These are phyloP conservation scores for Chloroclystis v-ata DNA, from an alignment of 2,888 invertebrate genomes.

Conservation along the genomic window DNA sequence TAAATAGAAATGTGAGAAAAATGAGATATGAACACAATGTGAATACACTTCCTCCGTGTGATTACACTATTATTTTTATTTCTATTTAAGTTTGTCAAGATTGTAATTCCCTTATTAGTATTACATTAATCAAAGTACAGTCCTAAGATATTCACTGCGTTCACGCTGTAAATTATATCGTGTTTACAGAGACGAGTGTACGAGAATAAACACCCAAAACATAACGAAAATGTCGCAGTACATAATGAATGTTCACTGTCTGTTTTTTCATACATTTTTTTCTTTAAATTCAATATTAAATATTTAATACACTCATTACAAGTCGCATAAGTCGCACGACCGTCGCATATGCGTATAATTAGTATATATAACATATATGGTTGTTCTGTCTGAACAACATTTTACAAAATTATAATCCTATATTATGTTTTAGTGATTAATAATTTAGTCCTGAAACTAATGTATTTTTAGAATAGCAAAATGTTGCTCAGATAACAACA, in stretches of 20 bases:
- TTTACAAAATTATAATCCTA: neutral
- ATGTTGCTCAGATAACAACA: neutral
- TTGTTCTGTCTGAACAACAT: neutral
- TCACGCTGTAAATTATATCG: slow-evolving; percentile 51
- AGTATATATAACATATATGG: slow-evolving; percentile 40
- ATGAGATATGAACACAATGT: too few species aligned
- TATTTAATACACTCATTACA: slow-evolving; percentile 55
- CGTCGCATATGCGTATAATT: slow-evolving; percentile 33
- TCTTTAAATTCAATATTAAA: slow-evolving; percentile 44
- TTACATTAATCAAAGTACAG: slow-evolving; percentile 1
- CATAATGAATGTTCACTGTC: slow-evolving; percentile 43
- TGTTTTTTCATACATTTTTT: slow-evolving; percentile 43
- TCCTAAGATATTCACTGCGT: slow-evolving; percentile 43
- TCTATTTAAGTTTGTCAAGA: slow-evolving; percentile 21
- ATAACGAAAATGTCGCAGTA: slow-evolving; percentile 41
- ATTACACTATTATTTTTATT: too few species aligned
- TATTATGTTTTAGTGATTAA: too few species aligned
- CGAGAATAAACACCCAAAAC: slow-evolving; percentile 24
- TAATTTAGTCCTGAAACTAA: too few species aligned
- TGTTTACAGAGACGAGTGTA: slow-evolving; percentile 65
- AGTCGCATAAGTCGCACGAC: slow-evolving; percentile 39
- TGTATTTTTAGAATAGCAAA: neutral
- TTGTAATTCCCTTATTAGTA: slow-evolving; percentile 5
- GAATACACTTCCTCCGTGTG: too few species aligned
- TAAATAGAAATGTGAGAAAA: too few species aligned